Percentiles rank a stretch among this genome's conserved stretches.
These are phyloP conservation scores for Caenorhabditis auriculariae DNA, from an alignment of 2,888 invertebrate species.

Conservation along the genomic window DNA sequence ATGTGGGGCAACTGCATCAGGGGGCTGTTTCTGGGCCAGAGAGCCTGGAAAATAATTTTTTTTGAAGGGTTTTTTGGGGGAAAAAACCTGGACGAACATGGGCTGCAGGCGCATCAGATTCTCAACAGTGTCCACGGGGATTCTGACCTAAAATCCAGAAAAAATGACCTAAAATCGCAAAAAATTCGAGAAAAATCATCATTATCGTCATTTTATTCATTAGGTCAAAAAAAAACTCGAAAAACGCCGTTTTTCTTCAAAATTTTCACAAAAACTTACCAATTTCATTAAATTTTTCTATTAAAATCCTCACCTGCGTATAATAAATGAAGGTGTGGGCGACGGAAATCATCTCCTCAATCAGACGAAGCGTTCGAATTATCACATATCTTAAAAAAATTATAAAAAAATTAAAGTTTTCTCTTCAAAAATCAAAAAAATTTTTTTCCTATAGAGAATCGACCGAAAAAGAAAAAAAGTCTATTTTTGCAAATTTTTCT, in stretches of 20 bases:
- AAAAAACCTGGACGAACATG: slow-evolving; percentile 93
- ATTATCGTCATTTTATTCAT: too few species aligned
- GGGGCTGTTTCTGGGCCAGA: slow-evolving; percentile 93
- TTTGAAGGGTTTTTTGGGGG: slow-evolving; percentile 96
- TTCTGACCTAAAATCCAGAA: slow-evolving; percentile 3
- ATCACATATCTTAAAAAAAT: slow-evolving; percentile 63
- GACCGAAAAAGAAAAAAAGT: too few species aligned
- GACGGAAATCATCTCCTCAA: slow-evolving; percentile 95
- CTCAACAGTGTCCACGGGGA: slow-evolving; percentile 47
- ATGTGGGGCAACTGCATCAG: slow-evolving; percentile 77
- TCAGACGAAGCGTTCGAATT: slow-evolving; percentile 78
- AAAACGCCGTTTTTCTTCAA: too few species aligned
- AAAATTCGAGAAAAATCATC: slow-evolving; percentile 8
- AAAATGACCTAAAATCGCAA: neutral
- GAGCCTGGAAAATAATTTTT: too few species aligned
- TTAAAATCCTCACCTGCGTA: slow-evolving; percentile 68
- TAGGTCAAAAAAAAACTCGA: too few species aligned
- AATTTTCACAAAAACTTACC: too few species aligned
- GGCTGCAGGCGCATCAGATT: slow-evolving; percentile 75
- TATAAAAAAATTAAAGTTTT: neutral
- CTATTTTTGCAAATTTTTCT: too few species aligned
- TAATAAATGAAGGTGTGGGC: slow-evolving; percentile 82
- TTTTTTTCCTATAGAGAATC: too few species aligned
- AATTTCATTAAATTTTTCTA: too few species aligned
- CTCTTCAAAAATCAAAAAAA: neutral